Conservation (phyloP, 30 jellyfish, hydroid and myxozoan species). For the Aurelia coerulea region DNA sequence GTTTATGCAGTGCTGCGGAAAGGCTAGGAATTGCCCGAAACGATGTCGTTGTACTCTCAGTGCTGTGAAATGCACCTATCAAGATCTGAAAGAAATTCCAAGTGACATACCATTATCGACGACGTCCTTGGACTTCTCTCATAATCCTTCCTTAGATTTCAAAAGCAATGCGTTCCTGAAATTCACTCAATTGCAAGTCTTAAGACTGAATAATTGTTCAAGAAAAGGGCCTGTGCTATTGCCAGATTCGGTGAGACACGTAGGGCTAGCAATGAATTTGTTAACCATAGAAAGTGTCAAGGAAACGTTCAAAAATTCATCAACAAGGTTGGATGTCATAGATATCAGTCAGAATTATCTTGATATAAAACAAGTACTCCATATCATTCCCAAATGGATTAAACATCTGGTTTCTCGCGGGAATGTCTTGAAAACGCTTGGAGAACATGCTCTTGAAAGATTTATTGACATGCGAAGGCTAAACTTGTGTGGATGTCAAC, state of each 20-base stretch:
- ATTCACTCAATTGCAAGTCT: background rate
- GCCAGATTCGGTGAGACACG: background rate
- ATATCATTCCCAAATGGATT: conserved; percentile 15
- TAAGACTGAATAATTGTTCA: background rate
- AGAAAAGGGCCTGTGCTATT: conserved; percentile 6
- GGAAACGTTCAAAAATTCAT: background rate
- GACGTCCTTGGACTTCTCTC: conserved; percentile 10
- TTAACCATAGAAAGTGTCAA: background rate
- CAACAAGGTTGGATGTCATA: background rate
- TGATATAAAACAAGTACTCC: background rate
- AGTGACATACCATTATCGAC: conserved; percentile 18
- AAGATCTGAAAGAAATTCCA: conserved; percentile 30
- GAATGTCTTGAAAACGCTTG: conserved; percentile 3
- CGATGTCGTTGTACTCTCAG: too few relatives aligned
- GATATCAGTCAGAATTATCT: background rate
- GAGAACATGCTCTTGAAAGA: conserved; percentile 1
- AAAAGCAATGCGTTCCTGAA: background rate
- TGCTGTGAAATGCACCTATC: too few relatives aligned
- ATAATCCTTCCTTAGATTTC: background rate
- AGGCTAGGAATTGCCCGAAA: too few relatives aligned
- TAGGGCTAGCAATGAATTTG: background rate
- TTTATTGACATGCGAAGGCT: background rate
- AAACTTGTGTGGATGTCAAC: background rate
- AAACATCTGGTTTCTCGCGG: background rate
- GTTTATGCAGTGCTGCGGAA: too few relatives aligned